Evolutionary conservation across 2,888 invertebrate species (phyloP), one percentile per base, ranked within the genome.

Genomic region (Tenodera sinensis): DNA sequence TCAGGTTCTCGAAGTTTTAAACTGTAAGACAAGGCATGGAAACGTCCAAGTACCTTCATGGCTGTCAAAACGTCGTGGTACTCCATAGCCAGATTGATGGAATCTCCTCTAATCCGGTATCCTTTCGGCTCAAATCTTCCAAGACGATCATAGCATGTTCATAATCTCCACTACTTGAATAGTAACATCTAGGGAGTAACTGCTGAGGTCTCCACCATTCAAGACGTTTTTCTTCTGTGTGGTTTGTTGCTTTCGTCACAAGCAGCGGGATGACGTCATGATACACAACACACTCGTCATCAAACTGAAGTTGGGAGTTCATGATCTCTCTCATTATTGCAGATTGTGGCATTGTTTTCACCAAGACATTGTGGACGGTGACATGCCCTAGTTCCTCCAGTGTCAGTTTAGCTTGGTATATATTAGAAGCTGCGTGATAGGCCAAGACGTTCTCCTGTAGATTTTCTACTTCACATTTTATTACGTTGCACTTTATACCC

Each of bases 1-100:
- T 28, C 28, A 42, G 71, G 85, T 12, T 89, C 86, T n/a, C 20
- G 83, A 6, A 30, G 83, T 84, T 90, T 90, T 84, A 87, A 28
- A 2, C 86, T 91, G 85, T 92, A 91, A 1, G 92, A 92, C 34
- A 92, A 91, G 28, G 93, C 92, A 90, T 93, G 93, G 54, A 92
- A 91, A 9, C 90, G 90, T 0, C 92, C 92, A 20, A 93, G 90
- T 3, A 91, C 85, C 54, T 87, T 90, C 25, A 92, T 28, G 85
- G 91, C 83, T 82, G 91, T 82, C 1, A 90, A 54, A 86, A 92
- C 91, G 83, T 92, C 92, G 0, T 92, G 91, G 54, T 90, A 91
- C 89, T 92, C 92, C 88, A 92, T 25, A 6, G 83, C 8, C 25
- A 82, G 25, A 12, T 28, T 20, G 4, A 71, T 14, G 25, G 54